Conservation (phyloP, 2,797 vertebrate genomes). For the Rhabdophis nuchalis region DNA sequence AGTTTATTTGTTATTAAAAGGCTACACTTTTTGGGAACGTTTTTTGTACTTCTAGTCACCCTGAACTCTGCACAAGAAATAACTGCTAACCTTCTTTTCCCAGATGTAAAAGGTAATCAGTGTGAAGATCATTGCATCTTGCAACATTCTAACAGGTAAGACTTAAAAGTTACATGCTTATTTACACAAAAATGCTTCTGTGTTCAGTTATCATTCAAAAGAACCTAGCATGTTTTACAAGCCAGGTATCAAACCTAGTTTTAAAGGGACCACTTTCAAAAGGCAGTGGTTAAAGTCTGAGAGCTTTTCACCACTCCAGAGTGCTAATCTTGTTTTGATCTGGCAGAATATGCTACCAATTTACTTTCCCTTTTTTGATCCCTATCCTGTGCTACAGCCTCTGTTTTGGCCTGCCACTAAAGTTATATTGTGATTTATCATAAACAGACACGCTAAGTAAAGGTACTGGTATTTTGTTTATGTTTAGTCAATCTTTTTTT, state of each 20-base stretch:
- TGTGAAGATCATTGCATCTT: conserved; percentile 92
- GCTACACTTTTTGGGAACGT: not conserved
- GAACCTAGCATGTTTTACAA: not conserved
- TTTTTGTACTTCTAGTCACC: not conserved
- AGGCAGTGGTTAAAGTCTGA: not conserved
- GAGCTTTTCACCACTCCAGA: not conserved
- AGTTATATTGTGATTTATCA: not conserved
- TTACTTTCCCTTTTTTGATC: not conserved
- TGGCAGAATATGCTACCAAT: not conserved
- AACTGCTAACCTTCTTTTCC: conserved; percentile 31
- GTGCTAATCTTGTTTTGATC: not conserved
- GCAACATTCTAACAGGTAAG: conserved; percentile 95
- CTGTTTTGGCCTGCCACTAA: not conserved
- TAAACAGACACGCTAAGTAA: not conserved
- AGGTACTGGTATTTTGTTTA: not conserved
- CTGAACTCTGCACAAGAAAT: not conserved
- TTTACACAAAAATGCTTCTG: not conserved
- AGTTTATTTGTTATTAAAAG: not conserved
- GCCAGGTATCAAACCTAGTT: not conserved
- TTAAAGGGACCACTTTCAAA: not conserved
- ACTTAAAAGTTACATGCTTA: not conserved
- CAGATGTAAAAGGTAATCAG: conserved; percentile 88
- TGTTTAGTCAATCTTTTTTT: not conserved
- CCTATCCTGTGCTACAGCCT: not conserved
- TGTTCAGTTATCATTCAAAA: not conserved